Evolutionary conservation across 2,113 vertebrate species (phyloP).

Genomic region (Ameiurus melas): DNA sequence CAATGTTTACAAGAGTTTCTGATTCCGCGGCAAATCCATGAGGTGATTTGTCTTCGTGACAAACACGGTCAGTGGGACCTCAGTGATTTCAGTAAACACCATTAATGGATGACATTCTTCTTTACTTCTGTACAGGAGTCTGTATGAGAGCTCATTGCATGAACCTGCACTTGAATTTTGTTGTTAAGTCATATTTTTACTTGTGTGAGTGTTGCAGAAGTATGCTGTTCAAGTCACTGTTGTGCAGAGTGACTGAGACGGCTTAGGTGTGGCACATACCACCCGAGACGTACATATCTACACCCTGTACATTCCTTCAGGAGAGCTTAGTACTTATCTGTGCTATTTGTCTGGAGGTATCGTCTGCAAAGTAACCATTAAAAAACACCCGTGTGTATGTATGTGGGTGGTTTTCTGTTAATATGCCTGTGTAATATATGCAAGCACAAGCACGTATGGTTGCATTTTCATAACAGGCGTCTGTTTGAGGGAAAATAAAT

Average conservation of each 20-base stretch:
- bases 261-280: slow-evolving; percentile 39
- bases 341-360: slow-evolving; percentile 25
- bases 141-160: not conserved
- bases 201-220: slow-evolving; percentile 18
- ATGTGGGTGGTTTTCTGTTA: slow-evolving; percentile 20
- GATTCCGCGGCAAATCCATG: not conserved
- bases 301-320: slow-evolving; percentile 34
- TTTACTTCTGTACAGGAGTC: not conserved
- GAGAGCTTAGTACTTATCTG: slow-evolving; percentile 40
- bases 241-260: slow-evolving; percentile 14
- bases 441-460: slow-evolving; percentile 10
- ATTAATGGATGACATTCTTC: slow-evolving; percentile 9
- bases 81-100: slow-evolving; percentile 4
- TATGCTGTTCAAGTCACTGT: slow-evolving; percentile 7
- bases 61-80: slow-evolving; percentile 15
- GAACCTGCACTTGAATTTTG: not conserved
- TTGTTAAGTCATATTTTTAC: not conserved
- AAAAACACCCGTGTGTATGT: not conserved
- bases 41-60: slow-evolving; percentile 43
- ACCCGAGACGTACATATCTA: slow-evolving; percentile 5
- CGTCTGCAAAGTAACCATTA: slow-evolving; percentile 19
- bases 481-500: slow-evolving; percentile 45
- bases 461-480: slow-evolving; percentile 42
- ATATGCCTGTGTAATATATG: slow-evolving; percentile 11
- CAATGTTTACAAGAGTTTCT: slow-evolving; percentile 52